Percentiles rank a stretch among this genome's conserved stretches.
Conservation (phyloP, 92 coral and sea anemone species). For the Pocillopora grandis region DNA sequence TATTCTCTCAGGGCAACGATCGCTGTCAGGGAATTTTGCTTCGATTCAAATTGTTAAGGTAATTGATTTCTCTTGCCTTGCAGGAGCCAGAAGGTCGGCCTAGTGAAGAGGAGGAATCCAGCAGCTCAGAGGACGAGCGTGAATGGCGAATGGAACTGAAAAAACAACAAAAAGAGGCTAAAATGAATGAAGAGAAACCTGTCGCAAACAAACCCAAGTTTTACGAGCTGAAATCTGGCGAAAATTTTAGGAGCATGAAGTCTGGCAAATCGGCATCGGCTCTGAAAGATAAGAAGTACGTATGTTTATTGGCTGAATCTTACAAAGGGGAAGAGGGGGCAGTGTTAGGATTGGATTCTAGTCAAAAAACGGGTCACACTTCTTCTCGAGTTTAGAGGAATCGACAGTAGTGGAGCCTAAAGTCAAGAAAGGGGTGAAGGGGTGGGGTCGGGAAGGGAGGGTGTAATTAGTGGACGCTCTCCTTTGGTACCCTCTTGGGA, state of each 20-base stretch:
- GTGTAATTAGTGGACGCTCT: background rate
- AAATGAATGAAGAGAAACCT: slow-evolving; percentile 27
- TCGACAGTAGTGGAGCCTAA: background rate
- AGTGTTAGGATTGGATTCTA: background rate
- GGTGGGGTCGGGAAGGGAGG: background rate
- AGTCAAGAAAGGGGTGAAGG: no score
- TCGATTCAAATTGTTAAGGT: background rate
- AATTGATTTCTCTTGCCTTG: slow-evolving; percentile 10
- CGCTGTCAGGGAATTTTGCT: slow-evolving; percentile 8
- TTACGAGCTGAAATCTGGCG: slow-evolving; percentile 85
- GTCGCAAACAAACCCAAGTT: slow-evolving; percentile 71
- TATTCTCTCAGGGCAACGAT: no score
- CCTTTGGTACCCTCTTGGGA: no score
- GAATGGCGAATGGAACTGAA: slow-evolving; percentile 73
- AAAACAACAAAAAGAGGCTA: slow-evolving; percentile 55
- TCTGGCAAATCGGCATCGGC: slow-evolving; percentile 25
- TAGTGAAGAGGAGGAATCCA: slow-evolving; percentile 76
- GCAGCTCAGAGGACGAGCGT: slow-evolving; percentile 94
- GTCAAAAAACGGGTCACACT: no score
- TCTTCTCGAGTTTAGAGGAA: background rate
- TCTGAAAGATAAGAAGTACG: slow-evolving; percentile 52
- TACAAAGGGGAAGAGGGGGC: no score
- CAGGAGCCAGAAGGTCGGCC: slow-evolving; percentile 85
- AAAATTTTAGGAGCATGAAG: slow-evolving; percentile 51
- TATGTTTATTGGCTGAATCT: background rate